Evolutionary conservation across 2,113 vertebrate genomes (phyloP), one percentile per base, ranked within the genome.

Genomic region (Atrichornis clamosus): DNA sequence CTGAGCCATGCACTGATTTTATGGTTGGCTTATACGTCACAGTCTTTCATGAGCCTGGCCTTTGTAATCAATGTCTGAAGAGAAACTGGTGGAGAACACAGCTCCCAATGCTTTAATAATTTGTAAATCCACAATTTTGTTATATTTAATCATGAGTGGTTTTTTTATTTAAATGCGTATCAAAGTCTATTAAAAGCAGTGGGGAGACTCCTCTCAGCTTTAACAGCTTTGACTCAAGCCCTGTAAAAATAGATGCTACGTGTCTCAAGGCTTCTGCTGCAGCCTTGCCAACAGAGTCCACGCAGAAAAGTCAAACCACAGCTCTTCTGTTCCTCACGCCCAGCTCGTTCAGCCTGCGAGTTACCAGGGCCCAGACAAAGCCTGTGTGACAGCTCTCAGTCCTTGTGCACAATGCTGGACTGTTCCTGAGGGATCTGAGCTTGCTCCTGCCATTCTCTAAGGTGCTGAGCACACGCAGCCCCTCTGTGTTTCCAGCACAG

Each of bases 1-100:
- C 39, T 55, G 87, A 97, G 75, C 75, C 50, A 47, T 65, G 59
- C 65, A 37, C 41, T 84, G 89, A 77, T 83, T 98, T 60, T 90
- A 64, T 75, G 72, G 73, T 68, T 93, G 84, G 46, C 23, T 5
- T 65, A 53, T 88, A 76, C 93, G 53, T 82, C 76, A 82, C n/a
- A 33, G 77, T 84, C 47, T 96, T 83, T 87, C 13, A 56, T 39
- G 68, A 73, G 35, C 85, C 72, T 84, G 92, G 63, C 56, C 41
- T 94, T 95, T 72, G 65, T 39, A 84, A 70, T 35, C 5, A 3
- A 19, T 21, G 62, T 49, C 86, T 67, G 82, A 70, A 90, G 68
- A 86, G 74, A 93, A 96, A 85, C 59, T 85, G 44, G 44, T 50
- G 56, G 44, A 35, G 49, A 95, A 44, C 41, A 49, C 32, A 79